Evolutionary conservation across 2,888 invertebrate species (phyloP), one percentile per base, ranked within the genome.

Genomic region (Prosapia bicincta): DNA sequence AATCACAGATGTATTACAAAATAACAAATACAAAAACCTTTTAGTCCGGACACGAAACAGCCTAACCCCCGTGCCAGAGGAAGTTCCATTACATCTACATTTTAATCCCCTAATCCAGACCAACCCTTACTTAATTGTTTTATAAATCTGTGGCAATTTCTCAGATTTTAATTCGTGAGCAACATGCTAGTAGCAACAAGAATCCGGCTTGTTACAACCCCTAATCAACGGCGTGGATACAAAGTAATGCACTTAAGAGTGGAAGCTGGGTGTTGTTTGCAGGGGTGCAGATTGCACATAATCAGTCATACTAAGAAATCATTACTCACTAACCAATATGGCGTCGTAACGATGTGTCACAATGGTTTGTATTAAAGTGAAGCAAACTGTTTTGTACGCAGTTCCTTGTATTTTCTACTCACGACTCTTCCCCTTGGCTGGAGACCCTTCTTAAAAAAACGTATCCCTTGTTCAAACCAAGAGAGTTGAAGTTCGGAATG

Each of bases 401-500:
- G 7, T 54, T 54, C 20, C 54, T 20, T 54, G 1, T 54, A 3
- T 54, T 20, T 54, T 20, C 20, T 1, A 20, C 54, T 54, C 20
- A 54, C 54, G 20, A 20, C 20, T 3, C 20, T 20, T 20, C 20
- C 54, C 20, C 20, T 20, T 20, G 54, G 3, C 54, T 54, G 7
- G 54, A 54, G 54, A 54, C 54, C 54, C 54, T 54, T 54, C 20
- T 20, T 54, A 54, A 54, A 54, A 54, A 54, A 54, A 5, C 20
- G n/a, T 54, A 20, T 54, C 54, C 54, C 54, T 54, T 54, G 54
- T 54, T 54, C 54, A 20, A 54, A 54, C 54, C 3, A 76, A 72
- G 65, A 69, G 69, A 72, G 54, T 30, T 28, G 72, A 69, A 76
- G 72, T 76, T 72, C 69, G 28, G 26, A 66, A 28, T 72, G 76